These are phyloP conservation scores for Bufo gargarizans DNA, from an alignment of 2,113 vertebrate species.

Conservation along the genomic window DNA sequence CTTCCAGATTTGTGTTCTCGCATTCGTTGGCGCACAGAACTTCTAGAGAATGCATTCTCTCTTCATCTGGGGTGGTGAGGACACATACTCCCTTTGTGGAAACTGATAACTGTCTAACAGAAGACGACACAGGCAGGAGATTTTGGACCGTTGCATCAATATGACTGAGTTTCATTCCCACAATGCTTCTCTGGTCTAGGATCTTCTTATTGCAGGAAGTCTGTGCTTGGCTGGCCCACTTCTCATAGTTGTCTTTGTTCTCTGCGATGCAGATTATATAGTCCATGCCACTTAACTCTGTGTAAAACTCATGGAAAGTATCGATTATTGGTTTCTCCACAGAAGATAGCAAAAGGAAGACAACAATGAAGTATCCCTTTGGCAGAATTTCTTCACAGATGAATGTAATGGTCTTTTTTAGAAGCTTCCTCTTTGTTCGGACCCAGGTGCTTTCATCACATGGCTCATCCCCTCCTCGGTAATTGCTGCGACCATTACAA, in stretches of 20 bases:
- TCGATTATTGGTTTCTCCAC: conserved; percentile 77
- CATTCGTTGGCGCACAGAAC: conserved; percentile 78
- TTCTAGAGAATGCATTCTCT: conserved; percentile 76
- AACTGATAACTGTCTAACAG: conserved; percentile 69
- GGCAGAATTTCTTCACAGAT: conserved; percentile 80
- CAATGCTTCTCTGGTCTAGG: conserved; percentile 71
- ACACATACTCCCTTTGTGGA: conserved; percentile 69
- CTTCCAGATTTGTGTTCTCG: conserved; percentile 66
- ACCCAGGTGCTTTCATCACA: conserved; percentile 81
- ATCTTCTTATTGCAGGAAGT: conserved; percentile 68
- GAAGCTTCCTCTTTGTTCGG: conserved; percentile 73
- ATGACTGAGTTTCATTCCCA: conserved; percentile 81
- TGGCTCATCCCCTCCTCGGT: conserved; percentile 68
- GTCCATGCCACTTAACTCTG: conserved; percentile 78
- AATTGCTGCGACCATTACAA: conserved; percentile 80
- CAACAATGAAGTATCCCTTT: conserved; percentile 72
- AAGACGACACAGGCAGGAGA: conserved; percentile 60
- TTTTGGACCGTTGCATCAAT: conserved; percentile 75
- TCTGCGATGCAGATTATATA: conserved; percentile 80
- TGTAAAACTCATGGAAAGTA: conserved; percentile 80
- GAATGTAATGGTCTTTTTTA: conserved; percentile 73
- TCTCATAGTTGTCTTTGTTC: conserved; percentile 69
- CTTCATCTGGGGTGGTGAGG: conserved; percentile 72
- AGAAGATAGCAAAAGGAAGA: conserved; percentile 76
- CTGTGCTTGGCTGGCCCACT: conserved; percentile 75